A percentile compares a stretch with the other conserved stretches of the same genome.
Evolutionary conservation across 2,888 invertebrate species (phyloP).

Genomic region (Cephus runcator): DNA sequence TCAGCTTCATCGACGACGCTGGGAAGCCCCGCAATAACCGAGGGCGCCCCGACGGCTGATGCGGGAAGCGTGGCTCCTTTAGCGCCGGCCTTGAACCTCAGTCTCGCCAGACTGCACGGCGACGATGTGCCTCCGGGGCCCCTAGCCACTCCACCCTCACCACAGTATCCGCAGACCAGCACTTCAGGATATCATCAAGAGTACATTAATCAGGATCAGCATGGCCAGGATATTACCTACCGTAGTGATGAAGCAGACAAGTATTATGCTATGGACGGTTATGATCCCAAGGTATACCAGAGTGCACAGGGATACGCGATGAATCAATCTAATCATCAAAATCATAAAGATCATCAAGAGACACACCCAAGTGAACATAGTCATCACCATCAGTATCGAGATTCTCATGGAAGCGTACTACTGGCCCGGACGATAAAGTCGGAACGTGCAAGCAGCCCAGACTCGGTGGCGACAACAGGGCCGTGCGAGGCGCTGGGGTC

Average conservation of each 20-base stretch:
- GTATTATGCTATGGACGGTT: background rate
- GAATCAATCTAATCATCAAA: background rate
- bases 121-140: constrained; percentile 47
- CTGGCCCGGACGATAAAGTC: constrained; percentile 54
- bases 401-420: constrained; percentile 26
- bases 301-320: background rate
- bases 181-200: background rate
- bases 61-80: constrained; percentile 42
- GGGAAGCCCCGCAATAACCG: constrained; percentile 62
- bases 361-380: background rate
- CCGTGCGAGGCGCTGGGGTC: constrained; percentile 46
- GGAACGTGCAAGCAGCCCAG: constrained; percentile 54
- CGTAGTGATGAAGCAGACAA: background rate
- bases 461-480: constrained; percentile 62
- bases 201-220: constrained; percentile 1
- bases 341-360: background rate
- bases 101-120: constrained; percentile 66
- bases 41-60: constrained; percentile 45
- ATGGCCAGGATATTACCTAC: background rate
- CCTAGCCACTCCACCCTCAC: constrained; percentile 11
- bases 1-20: constrained; percentile 41
- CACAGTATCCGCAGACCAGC: constrained; percentile 27
- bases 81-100: constrained; percentile 67
- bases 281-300: background rate
- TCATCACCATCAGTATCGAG: background rate